Percentiles rank a stretch among this genome's conserved stretches.
Evolutionary conservation across 2,797 vertebrate genomes (phyloP).

Genomic region (Parauchenoglanis ngamensis): DNA sequence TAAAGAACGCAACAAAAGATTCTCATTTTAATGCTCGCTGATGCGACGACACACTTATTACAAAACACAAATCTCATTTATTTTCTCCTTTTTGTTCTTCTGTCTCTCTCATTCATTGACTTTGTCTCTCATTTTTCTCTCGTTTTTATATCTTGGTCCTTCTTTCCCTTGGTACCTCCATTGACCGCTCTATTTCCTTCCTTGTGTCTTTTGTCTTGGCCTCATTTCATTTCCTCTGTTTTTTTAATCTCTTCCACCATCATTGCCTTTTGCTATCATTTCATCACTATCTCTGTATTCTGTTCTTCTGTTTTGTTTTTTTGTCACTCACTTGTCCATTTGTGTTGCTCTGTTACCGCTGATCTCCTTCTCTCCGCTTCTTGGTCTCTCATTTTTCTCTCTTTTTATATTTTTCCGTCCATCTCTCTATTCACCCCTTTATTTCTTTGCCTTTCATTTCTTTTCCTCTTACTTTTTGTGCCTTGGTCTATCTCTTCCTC

Average conservation of each 20-base stretch:
- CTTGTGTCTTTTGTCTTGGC: not conserved
- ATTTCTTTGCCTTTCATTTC: not conserved
- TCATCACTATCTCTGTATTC: not conserved
- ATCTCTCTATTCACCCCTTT: not conserved
- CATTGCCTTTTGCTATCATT: not conserved
- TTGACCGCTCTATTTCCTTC: not conserved
- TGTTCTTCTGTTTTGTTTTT: not conserved
- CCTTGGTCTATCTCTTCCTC: not conserved
- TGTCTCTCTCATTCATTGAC: not conserved
- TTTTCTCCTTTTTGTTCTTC: not conserved
- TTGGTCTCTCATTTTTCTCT: not conserved
- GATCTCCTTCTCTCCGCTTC: not conserved
- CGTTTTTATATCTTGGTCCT: not conserved
- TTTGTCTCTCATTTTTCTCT: not conserved
- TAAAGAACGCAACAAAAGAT: constrained; percentile 25
- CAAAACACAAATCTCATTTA: not conserved
- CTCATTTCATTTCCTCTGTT: not conserved
- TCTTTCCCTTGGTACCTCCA: not conserved
- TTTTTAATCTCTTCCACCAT: not conserved
- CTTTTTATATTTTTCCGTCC: not conserved
- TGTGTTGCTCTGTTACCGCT: not conserved
- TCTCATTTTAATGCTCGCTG: constrained; percentile 22
- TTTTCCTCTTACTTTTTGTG: not conserved
- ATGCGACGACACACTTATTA: constrained; percentile 19
- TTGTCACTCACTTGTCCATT: not conserved